Evolutionary conservation across 2,888 invertebrate genomes (phyloP), one percentile per base, ranked within the genome.

Genomic region (Parnassius glacialis): DNA sequence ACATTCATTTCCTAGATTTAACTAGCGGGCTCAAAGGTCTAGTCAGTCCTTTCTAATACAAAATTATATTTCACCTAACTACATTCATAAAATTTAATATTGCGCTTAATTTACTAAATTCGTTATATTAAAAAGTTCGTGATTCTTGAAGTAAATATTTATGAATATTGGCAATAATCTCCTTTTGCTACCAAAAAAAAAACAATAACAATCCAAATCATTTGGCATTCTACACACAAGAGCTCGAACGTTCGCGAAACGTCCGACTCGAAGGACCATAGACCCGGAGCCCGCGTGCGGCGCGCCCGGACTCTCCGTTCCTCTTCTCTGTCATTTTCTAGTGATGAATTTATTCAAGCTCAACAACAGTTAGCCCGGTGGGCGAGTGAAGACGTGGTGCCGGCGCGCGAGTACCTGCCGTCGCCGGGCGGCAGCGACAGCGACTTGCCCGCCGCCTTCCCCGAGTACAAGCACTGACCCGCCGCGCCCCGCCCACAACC

Each of bases 271-370:
- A 25, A 11, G 52, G 54, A 58, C 42, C 52, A 42, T 52, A 54
- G 70, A 67, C 67, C 67, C 59, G 64, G 71, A 72, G 75, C 72
- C 69, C 70, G 64, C 67, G 67, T 67, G 70, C 68, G 72, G 69
- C 81, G 75, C 76, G 77, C 85, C 79, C 76, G 80, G 92, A 92
- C 93, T 92, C 92, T 93, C 94, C 94, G 93, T 94, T 93, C 93
- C 94, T 94, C 94, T 93, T 93, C 94, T 89, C 94, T 95, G 94
- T 95, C 95, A 95, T 95, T 96, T 96, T 96, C 95, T 96, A 97
- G 96, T 96, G 96, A 96, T 96, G 96, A 96, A 95, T 97, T 96
- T 96, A 96, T 96, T 96, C 96, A 97, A 96, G 96, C 97, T 96
- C 97, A 96, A 95, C 96, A 95, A 95, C 96, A 95, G 94, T 94